These are phyloP conservation scores for Sebastolobus alascanus DNA, from an alignment of 2,797 vertebrate species.

Conservation along the genomic window DNA sequence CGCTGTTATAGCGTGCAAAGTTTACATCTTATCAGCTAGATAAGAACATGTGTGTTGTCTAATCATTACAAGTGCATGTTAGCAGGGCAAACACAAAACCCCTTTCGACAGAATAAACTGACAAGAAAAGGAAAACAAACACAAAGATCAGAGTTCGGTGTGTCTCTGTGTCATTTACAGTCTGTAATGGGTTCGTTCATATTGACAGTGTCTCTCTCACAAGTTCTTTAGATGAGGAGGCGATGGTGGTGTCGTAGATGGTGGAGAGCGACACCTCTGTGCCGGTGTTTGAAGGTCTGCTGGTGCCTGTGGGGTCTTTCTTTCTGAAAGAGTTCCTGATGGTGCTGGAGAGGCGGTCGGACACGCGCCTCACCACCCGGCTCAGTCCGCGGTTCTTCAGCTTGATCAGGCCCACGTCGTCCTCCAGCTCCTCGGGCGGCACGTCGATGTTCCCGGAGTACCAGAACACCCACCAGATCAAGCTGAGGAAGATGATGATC, in stretches of 20 bases:
- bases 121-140: neutral
- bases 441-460: slow-evolving; percentile 95
- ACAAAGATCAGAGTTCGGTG: slow-evolving; percentile 15
- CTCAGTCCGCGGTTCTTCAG: slow-evolving; percentile 65
- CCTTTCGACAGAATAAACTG: neutral
- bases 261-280: slow-evolving; percentile 59
- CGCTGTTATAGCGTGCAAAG: slow-evolving; percentile 55
- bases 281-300: neutral
- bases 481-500: slow-evolving; percentile 92
- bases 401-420: slow-evolving; percentile 83
- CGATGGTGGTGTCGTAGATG: slow-evolving; percentile 25
- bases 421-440: slow-evolving; percentile 85
- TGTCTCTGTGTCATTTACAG: slow-evolving; percentile 10
- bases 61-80: slow-evolving; percentile 68
- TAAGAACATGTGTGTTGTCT: slow-evolving; percentile 56
- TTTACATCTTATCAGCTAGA: slow-evolving; percentile 69
- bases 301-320: neutral
- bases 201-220: slow-evolving; percentile 73
- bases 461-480: slow-evolving; percentile 98
- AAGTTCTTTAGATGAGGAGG: slow-evolving; percentile 40
- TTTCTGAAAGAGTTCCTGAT: slow-evolving; percentile 76
- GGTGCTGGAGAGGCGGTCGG: slow-evolving; percentile 77
- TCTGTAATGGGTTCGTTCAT: slow-evolving; percentile 47
- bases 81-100: slow-evolving; percentile 38
- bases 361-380: slow-evolving; percentile 75